Evolutionary conservation across 2,888 invertebrate species (phyloP).

Genomic region (Ophion costatus): DNA sequence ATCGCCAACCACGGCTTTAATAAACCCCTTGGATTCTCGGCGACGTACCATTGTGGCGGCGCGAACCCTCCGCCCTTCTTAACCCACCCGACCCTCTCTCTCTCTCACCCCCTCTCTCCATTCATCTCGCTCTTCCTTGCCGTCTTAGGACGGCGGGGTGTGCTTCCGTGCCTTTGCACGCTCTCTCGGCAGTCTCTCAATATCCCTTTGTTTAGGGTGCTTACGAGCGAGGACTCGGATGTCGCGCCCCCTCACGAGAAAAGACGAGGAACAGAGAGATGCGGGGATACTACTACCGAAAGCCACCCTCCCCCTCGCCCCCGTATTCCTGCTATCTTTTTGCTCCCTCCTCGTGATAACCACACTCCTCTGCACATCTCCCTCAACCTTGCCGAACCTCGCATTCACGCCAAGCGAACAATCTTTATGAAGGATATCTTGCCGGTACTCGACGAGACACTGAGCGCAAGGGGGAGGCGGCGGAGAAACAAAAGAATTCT

Average conservation of each 20-base stretch:
- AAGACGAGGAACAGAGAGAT: constrained; percentile 70
- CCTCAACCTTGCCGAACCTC: not conserved
- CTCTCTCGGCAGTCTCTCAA: constrained; percentile 78
- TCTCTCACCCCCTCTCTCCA: constrained; percentile 30
- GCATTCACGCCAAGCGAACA: constrained; percentile 35
- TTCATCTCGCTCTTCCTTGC: constrained; percentile 26
- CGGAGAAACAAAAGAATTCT: too few relatives aligned
- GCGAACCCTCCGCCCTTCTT: constrained; percentile 72
- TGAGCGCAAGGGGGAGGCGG: too few relatives aligned
- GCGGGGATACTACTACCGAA: constrained; percentile 29
- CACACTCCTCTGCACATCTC: constrained; percentile 3
- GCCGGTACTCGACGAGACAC: not conserved
- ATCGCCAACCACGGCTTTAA: constrained; percentile 82
- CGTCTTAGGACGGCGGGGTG: constrained; percentile 38
- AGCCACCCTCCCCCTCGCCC: not conserved
- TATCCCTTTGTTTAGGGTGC: constrained; percentile 82
- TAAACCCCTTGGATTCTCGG: constrained; percentile 81
- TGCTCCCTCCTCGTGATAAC: constrained; percentile 27
- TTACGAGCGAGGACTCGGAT: constrained; percentile 78
- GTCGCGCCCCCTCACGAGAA: constrained; percentile 76
- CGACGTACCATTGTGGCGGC: constrained; percentile 81
- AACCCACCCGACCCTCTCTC: constrained; percentile 56
- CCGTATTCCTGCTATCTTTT: constrained; percentile 43
- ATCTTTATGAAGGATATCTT: constrained; percentile 16
- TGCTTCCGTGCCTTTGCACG: constrained; percentile 51